phyloP scores from a whole-genome alignment of 2,113 vertebrate species.

The Plestiodon gilberti region DNA sequence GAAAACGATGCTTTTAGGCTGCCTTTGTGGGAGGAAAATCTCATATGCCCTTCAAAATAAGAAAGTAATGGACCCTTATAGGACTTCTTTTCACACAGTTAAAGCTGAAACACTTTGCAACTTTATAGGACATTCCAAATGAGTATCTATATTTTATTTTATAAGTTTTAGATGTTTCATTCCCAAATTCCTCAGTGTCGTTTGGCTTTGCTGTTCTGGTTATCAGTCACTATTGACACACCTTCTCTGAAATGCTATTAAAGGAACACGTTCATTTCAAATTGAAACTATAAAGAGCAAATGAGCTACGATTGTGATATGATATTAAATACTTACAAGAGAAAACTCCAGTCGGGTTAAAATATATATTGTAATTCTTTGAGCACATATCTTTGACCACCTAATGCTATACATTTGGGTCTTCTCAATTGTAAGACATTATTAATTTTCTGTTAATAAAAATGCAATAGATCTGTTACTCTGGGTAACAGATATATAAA shows the following conservation, averaged over 20 bases:
- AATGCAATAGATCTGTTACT: background rate
- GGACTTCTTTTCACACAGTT: constrained; percentile 49
- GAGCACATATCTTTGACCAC: background rate
- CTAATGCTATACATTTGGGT: background rate
- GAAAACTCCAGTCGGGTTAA: background rate
- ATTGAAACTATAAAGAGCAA: constrained; percentile 49
- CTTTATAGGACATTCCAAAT: constrained; percentile 43
- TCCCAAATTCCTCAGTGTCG: constrained; percentile 44
- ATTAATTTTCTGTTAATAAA: background rate
- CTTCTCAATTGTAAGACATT: background rate
- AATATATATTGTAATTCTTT: background rate
- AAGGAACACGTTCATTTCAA: constrained; percentile 37
- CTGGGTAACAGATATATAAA: background rate
- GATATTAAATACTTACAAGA: background rate
- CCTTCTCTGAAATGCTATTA: constrained; percentile 34
- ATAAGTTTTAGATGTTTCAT: constrained; percentile 58
- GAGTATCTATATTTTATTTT: constrained; percentile 59
- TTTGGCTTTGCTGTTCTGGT: constrained; percentile 45
- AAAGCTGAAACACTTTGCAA: constrained; percentile 26
- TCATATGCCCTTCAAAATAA: constrained; percentile 57
- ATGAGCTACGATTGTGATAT: background rate
- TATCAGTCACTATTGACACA: constrained; percentile 58
- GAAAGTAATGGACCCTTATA: constrained; percentile 50
- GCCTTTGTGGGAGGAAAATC: constrained; percentile 42
- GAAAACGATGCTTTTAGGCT: background rate